Evolutionary conservation across 2,888 invertebrate species (phyloP).

Genomic region (Marronus borbonicus): DNA sequence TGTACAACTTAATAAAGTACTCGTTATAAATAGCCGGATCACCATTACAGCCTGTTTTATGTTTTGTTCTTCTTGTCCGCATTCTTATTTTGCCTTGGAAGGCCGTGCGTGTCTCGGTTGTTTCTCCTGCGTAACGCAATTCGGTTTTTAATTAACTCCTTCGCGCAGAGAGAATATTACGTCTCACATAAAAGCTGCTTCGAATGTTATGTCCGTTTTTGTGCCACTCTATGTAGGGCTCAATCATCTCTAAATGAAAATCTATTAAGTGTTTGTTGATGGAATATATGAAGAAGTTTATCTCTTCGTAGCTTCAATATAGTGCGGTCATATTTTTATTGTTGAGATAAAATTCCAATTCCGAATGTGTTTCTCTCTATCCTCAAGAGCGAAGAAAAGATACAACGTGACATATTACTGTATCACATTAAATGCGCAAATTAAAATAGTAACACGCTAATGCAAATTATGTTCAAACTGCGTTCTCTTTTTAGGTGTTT

Average conservation of each 20-base stretch:
- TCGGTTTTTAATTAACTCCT: constrained; percentile 27
- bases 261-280: neutral
- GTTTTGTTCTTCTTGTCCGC: constrained; percentile 22
- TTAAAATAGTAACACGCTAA: no score
- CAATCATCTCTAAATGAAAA: constrained; percentile 15
- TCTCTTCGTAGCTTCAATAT: no score
- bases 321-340: no score
- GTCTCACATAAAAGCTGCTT: neutral
- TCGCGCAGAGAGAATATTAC: neutral
- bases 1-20: constrained; percentile 43
- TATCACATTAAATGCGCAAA: no score
- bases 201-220: constrained; percentile 6
- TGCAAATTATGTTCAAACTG: no score
- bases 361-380: no score
- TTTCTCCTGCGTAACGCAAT: constrained; percentile 12
- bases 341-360: no score
- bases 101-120: constrained; percentile 12
- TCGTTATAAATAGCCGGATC: constrained; percentile 44
- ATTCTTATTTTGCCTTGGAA: constrained; percentile 19
- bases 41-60: constrained; percentile 37
- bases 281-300: no score
- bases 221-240: neutral
- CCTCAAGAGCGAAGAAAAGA: no score
- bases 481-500: no score
- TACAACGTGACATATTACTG: no score